Evolutionary conservation across 2,113 vertebrate genomes (phyloP), one percentile per base, ranked within the genome.

Genomic region (Camelus dromedarius): DNA sequence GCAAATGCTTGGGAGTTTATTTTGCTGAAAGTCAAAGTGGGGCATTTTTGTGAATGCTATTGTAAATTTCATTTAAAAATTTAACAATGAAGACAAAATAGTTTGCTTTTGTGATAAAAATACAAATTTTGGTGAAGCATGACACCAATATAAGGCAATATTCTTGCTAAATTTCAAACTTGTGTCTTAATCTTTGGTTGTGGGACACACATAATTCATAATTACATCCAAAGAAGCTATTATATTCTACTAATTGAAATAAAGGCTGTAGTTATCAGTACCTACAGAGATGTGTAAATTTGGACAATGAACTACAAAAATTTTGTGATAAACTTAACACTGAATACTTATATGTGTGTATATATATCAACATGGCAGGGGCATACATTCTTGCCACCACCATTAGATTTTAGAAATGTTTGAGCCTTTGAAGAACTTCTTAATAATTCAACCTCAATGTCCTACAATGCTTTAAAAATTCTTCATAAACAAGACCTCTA

Each of bases 151-250:
- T 83, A 81, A 89, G 22, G 12, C 24, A 88, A 60, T 42, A 79
- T n/a, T 85, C 66, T 86, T 89, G 83, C 11, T 91, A 69, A 82
- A 67, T 84, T 88, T 91, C 58, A 72, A 70, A 87, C 20, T 28
- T 77, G 16, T 92, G 19, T 69, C 30, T 87, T 66, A 66, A 32
- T 76, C 79, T 58, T 20, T 82, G 7, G 4, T 46, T 95, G 48
- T 77, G 19, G 8, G 58, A 32, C 6, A 92, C 4, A 35, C 1
- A 18, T 64, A 81, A 48, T 82, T 89, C 54, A 72, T 77, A 72
- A 66, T 70, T 72, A 89, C 10, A 48, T 35, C 24, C 69, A 73
- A 84, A 76, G 11, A 72, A 69, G 32, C 5, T 92, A 8, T 20
- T 80, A 18, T 66, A 46, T 38, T 90, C 10, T 64, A 46, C 12